These are phyloP conservation scores for Chloroceryle inda DNA, from an alignment of 2,797 vertebrate genomes.

Conservation along the genomic window DNA sequence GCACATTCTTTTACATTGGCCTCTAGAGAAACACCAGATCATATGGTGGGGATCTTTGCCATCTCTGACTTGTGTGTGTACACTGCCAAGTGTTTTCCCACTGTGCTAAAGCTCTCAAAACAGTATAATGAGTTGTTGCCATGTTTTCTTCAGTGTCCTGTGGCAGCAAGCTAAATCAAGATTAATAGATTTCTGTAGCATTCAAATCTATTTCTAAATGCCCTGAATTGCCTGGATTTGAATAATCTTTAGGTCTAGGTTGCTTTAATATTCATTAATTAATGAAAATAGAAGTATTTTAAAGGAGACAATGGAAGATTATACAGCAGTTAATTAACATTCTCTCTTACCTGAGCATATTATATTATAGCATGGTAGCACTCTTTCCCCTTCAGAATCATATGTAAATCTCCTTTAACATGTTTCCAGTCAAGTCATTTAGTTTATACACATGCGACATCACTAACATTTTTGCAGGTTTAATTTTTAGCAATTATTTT, in stretches of 20 bases:
- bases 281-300: not conserved
- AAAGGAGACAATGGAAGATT: not conserved
- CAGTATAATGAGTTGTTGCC: not conserved
- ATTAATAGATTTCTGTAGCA: not conserved
- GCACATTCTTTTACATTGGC: not conserved
- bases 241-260: not conserved
- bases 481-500: not conserved
- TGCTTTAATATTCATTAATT: not conserved
- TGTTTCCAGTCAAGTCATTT: not conserved
- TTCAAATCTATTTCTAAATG: not conserved
- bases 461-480: not conserved
- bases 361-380: not conserved
- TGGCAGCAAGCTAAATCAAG: not conserved
- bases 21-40: not conserved
- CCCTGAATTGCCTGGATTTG: not conserved
- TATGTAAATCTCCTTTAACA: not conserved
- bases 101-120: not conserved
- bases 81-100: not conserved
- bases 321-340: not conserved
- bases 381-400: not conserved
- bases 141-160: not conserved
- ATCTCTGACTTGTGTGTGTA: not conserved
- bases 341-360: not conserved
- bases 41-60: not conserved
- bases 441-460: not conserved